Percentiles rank a stretch among this genome's conserved stretches.
Evolutionary conservation across 1,140 invertebrate species (phyloP).

Genomic region (Lordiphosa mommai): DNA sequence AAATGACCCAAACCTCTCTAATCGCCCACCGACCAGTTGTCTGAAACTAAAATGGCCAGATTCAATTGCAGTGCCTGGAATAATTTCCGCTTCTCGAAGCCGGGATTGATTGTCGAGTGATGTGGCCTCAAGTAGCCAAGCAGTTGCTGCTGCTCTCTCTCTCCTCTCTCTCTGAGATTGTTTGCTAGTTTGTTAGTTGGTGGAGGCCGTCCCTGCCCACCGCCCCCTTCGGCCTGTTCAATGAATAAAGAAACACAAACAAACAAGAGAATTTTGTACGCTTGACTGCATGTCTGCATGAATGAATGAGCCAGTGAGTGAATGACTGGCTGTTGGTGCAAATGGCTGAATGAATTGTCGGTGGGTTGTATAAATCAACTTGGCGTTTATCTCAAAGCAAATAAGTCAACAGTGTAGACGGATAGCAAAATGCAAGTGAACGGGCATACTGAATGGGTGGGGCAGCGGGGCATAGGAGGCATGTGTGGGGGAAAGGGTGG

Average conservation of each 20-base stretch:
- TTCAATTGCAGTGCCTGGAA: conserved; percentile 9
- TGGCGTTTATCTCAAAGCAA: conserved; percentile 76
- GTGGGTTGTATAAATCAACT: conserved; percentile 76
- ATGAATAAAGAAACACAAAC: conserved; percentile 76
- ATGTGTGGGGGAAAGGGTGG: conserved; percentile 14
- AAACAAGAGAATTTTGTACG: conserved; percentile 74
- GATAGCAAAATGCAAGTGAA: conserved; percentile 67
- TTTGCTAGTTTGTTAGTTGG: conserved; percentile 64
- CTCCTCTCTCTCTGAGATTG: conserved; percentile 28
- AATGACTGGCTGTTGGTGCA: conserved; percentile 46
- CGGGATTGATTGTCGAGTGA: conserved; percentile 32
- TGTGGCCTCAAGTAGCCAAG: conserved; percentile 35
- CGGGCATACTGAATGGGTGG: conserved; percentile 21
- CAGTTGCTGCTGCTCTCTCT: background rate
- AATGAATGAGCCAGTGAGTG: conserved; percentile 17
- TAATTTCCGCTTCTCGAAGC: conserved; percentile 24
- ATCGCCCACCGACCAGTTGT: background rate
- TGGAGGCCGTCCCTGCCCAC: conserved; percentile 18
- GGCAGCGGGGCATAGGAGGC: conserved; percentile 1
- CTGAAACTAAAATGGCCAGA: conserved; percentile 4
- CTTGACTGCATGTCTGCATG: conserved; percentile 65
- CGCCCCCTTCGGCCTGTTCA: conserved; percentile 25
- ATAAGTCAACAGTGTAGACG: conserved; percentile 75
- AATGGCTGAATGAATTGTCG: conserved; percentile 75
- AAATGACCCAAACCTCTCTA: background rate